Conservation (phyloP, 2,888 invertebrate genomes). For the Lasioglossum vierecki region DNA sequence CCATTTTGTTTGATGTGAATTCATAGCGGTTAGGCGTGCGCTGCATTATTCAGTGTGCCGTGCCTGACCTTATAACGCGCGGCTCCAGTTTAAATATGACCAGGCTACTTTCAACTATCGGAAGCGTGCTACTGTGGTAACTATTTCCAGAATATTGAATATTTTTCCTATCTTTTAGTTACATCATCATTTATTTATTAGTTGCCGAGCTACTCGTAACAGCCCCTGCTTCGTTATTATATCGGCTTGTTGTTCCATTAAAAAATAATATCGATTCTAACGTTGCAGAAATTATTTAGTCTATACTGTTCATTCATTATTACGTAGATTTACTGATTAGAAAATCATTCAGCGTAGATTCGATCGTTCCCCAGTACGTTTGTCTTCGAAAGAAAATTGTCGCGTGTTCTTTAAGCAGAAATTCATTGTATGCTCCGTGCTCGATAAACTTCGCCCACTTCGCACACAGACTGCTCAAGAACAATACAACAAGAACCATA, state of each 20-base stretch:
- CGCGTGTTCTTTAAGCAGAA: background rate
- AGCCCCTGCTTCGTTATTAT: background rate
- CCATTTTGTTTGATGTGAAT: conserved; percentile 72
- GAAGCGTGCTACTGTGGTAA: background rate
- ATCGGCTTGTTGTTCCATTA: background rate
- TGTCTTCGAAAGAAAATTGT: background rate
- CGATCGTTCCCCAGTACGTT: background rate
- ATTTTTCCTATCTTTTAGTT: background rate
- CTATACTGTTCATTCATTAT: background rate
- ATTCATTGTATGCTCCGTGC: background rate
- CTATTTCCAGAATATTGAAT: conserved; percentile 23
- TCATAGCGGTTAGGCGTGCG: conserved; percentile 70
- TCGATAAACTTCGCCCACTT: background rate
- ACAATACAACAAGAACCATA: conserved; percentile 14
- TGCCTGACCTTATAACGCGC: conserved; percentile 46
- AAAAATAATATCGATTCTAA: background rate
- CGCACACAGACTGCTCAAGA: background rate
- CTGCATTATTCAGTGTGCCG: conserved; percentile 72
- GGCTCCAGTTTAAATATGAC: conserved; percentile 63
- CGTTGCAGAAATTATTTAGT: background rate
- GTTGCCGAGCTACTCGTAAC: background rate
- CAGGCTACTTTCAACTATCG: conserved; percentile 59
- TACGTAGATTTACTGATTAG: background rate
- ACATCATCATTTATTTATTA: background rate
- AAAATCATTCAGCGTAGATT: background rate